Evolutionary conservation across 2,797 vertebrate genomes (phyloP).

Genomic region (Catharus ustulatus): DNA sequence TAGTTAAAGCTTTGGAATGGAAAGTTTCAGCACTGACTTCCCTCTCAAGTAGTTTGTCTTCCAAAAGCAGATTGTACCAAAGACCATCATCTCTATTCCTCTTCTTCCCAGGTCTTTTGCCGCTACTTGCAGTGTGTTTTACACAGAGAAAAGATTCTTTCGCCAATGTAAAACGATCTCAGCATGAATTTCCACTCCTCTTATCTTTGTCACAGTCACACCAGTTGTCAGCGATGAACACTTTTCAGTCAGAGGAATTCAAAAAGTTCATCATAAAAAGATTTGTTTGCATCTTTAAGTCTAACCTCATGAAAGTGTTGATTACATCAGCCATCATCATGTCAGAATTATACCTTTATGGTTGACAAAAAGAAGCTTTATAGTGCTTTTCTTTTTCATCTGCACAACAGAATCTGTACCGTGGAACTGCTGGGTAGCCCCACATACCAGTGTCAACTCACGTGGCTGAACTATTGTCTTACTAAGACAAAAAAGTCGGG

Average conservation of each 20-base stretch:
- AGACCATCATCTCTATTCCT: background rate
- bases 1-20: background rate
- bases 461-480: background rate
- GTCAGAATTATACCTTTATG: slow-evolving; percentile 29
- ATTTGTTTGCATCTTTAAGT: slow-evolving; percentile 18
- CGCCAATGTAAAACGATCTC: background rate
- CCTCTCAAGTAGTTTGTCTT: background rate
- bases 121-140: background rate
- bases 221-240: background rate
- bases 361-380: slow-evolving; percentile 20
- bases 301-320: background rate
- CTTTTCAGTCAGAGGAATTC: background rate
- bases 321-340: slow-evolving; percentile 41
- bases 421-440: slow-evolving; percentile 22
- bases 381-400: slow-evolving; percentile 28
- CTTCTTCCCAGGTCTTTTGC: background rate
- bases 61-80: background rate
- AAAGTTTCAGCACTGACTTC: background rate
- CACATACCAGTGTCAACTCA: slow-evolving; percentile 27
- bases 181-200: background rate
- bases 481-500: slow-evolving; percentile 45
- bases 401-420: background rate
- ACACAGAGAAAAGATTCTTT: background rate
- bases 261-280: slow-evolving; percentile 9
- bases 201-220: background rate